Evolutionary conservation across 2,888 invertebrate species (phyloP), one percentile per base, ranked within the genome.

Genomic region (Caprella mutica): DNA sequence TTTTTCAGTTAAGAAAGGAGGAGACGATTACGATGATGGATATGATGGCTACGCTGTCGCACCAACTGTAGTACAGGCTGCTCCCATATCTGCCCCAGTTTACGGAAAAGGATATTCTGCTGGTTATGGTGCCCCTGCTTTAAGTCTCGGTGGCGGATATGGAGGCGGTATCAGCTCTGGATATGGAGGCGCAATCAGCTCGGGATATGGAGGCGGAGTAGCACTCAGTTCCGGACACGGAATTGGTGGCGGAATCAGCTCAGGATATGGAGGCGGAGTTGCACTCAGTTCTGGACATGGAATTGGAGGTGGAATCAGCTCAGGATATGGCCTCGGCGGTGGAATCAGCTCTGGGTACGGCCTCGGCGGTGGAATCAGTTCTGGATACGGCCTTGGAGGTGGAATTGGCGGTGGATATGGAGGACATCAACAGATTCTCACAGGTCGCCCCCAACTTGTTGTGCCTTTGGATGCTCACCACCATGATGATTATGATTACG

Each of bases 401-500:
- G 40, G 46, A 12, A 26, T 46, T 17, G 46, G 46, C 26, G 46
- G 46, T 21, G 33, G 33, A 8, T 48, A 30, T 6, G 48, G 29
- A 48, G n/a, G 46, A 26, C 9, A 23, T 27, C 8, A 27, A 26
- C 46, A 26, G 27, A 1, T 26, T 46, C 2, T 26, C 46, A 4
- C 8, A 27, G 9, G 24, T 24, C 2, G 44, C 24, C 26, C 24
- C 44, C 48, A 48, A n/a, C 9, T 48, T 17, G 48, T 48, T 14
- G 48, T 48, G 30, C 19, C 48, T 14, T 30, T 48, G n/a, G 48
- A 24, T 2, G 21, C 9, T n/a, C 33, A 33, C 14, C 29, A 48
- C 48, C 30, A 48, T 30, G 48, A 48, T 30, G 48, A 48, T 30
- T 48, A 48, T 30, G 48, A 48, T 30, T 48, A 48, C 19, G 48